phyloP scores from a whole-genome alignment of 1,140 invertebrate genomes.

The Euschistus heros region DNA sequence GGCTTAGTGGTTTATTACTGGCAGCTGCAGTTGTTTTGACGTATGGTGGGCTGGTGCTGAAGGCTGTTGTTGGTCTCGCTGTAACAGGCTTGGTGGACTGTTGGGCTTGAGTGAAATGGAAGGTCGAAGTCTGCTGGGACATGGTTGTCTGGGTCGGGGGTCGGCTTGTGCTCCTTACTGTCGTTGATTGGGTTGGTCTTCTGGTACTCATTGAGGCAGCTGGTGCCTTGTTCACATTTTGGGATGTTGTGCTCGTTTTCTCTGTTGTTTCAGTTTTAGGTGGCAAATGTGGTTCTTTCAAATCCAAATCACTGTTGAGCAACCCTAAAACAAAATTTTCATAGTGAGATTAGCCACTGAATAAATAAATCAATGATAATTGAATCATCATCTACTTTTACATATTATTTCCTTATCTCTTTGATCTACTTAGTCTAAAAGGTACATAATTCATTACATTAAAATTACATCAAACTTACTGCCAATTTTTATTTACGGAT shows the following conservation, averaged over 20 bases:
- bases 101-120: neutral
- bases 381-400: no score
- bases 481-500: no score
- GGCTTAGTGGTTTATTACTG: neutral
- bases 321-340: conserved; percentile 12
- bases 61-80: neutral
- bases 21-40: neutral
- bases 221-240: neutral
- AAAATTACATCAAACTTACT: no score
- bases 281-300: neutral
- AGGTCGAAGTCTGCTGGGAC: neutral
- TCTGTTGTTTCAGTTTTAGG: neutral
- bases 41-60: neutral
- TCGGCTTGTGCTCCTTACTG: neutral
- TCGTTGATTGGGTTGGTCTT: neutral
- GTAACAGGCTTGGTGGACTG: neutral
- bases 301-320: conserved; percentile 14
- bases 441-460: no score
- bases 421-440: no score
- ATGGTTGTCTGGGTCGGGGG: neutral
- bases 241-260: neutral
- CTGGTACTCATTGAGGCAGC: neutral
- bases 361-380: no score
- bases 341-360: neutral
- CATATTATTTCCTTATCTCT: no score